Evolutionary conservation across 2,797 vertebrate genomes (phyloP).

Genomic region (Picus viridis): DNA sequence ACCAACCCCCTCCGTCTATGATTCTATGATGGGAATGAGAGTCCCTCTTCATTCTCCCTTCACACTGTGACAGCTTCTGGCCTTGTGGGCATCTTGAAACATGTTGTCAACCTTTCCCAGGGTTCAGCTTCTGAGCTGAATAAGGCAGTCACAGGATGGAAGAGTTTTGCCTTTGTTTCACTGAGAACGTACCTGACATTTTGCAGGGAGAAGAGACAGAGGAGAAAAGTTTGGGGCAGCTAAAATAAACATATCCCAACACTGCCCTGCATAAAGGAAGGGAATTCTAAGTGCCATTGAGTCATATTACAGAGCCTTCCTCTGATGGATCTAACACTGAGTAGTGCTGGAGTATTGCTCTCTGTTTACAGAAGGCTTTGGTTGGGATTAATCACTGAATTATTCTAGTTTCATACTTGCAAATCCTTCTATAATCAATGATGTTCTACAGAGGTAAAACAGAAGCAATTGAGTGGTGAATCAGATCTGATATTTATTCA

Average conservation of each 20-base stretch:
- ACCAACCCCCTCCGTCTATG: too few species aligned
- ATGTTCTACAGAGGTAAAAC: conserved; percentile 15
- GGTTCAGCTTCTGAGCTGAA: background rate
- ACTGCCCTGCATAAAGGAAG: background rate
- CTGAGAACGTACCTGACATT: background rate
- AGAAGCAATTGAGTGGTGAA: conserved; percentile 23
- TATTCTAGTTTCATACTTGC: conserved; percentile 33
- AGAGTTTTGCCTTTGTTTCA: background rate
- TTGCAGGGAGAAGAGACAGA: background rate
- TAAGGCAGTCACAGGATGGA: rapidly evolving
- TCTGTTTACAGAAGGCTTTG: conserved; percentile 3
- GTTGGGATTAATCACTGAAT: conserved; percentile 35
- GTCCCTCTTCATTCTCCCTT: too few species aligned
- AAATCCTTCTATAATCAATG: conserved; percentile 34
- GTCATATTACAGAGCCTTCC: background rate
- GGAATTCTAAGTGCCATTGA: background rate
- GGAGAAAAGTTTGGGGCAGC: background rate
- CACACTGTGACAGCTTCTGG: too few species aligned
- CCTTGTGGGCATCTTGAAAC: too few species aligned
- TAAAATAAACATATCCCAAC: background rate
- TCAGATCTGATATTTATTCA: conserved; percentile 50
- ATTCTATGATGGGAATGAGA: too few species aligned
- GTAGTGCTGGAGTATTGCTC: background rate
- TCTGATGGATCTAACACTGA: background rate
- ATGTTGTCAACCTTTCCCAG: background rate